These are phyloP conservation scores for Cryptotis parvus DNA, from an alignment of 2,113 vertebrate genomes.

Conservation along the genomic window DNA sequence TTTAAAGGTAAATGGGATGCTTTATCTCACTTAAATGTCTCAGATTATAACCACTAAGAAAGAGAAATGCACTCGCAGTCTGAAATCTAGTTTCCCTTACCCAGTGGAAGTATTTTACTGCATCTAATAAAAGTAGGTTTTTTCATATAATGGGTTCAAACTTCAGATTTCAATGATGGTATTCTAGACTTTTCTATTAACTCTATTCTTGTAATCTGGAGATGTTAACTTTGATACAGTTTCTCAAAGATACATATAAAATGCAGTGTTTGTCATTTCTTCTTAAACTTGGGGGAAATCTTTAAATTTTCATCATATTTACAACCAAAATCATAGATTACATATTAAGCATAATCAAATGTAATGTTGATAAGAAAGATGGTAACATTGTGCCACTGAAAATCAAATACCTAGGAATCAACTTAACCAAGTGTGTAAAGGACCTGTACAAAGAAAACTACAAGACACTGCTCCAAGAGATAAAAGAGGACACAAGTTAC, in stretches of 20 bases:
- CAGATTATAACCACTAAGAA: neutral
- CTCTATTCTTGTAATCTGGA: neutral
- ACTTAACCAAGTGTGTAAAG: no score
- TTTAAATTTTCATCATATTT: neutral
- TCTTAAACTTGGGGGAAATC: neutral
- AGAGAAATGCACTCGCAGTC: neutral
- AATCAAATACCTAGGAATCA: no score
- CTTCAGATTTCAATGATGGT: neutral
- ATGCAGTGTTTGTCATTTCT: neutral
- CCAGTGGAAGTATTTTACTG: neutral
- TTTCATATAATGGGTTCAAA: neutral
- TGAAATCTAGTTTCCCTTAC: conserved; percentile 3
- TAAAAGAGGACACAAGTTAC: no score
- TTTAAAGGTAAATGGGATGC: conserved; percentile 4
- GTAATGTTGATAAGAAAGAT: neutral
- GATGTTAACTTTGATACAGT: neutral
- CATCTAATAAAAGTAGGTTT: neutral
- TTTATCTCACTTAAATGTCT: neutral
- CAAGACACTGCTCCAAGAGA: no score
- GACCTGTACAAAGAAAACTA: no score
- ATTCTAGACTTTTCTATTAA: neutral
- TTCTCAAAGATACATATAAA: neutral
- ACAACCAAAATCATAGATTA: neutral
- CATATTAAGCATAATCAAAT: neutral
- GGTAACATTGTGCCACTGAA: neutral